Percentiles rank a stretch among this genome's conserved stretches.
Evolutionary conservation across 2,888 invertebrate genomes (phyloP).

Genomic region (Ischnura elegans): DNA sequence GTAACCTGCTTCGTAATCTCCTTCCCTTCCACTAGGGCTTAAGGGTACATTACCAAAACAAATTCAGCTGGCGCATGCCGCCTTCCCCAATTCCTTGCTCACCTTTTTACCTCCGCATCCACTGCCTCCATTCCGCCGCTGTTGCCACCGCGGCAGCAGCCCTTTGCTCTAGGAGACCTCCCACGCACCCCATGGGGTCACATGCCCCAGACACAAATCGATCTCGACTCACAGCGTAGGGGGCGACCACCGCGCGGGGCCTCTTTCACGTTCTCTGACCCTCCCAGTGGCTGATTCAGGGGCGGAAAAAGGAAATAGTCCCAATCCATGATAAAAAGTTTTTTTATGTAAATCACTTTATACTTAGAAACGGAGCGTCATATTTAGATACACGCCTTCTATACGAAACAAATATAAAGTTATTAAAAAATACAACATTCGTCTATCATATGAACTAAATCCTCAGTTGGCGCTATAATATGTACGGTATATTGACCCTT

Average conservation of each 20-base stretch:
- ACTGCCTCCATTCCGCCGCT: not conserved
- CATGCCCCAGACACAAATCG: constrained; percentile 49
- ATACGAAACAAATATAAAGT: too few species aligned
- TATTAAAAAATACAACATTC: too few species aligned
- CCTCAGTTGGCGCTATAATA: too few species aligned
- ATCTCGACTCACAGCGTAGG: constrained; percentile 46
- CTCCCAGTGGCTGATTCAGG: too few species aligned
- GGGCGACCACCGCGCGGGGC: constrained; percentile 3
- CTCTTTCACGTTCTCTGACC: not conserved
- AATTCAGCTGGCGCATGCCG: not conserved
- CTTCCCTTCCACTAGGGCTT: not conserved
- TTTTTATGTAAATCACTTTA: too few species aligned
- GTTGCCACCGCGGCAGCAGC: not conserved
- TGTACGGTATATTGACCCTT: too few species aligned
- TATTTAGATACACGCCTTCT: too few species aligned
- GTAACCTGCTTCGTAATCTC: not conserved
- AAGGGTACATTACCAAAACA: not conserved
- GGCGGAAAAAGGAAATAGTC: too few species aligned
- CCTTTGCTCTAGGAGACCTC: constrained; percentile 26
- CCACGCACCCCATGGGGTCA: constrained; percentile 26
- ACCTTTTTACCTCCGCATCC: not conserved
- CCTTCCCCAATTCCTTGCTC: not conserved
- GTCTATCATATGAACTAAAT: too few species aligned
- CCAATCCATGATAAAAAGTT: too few species aligned
- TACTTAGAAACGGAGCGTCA: too few species aligned